phyloP scores from a whole-genome alignment of 92 coral and sea anemone genomes.

The Ricordea florida region DNA sequence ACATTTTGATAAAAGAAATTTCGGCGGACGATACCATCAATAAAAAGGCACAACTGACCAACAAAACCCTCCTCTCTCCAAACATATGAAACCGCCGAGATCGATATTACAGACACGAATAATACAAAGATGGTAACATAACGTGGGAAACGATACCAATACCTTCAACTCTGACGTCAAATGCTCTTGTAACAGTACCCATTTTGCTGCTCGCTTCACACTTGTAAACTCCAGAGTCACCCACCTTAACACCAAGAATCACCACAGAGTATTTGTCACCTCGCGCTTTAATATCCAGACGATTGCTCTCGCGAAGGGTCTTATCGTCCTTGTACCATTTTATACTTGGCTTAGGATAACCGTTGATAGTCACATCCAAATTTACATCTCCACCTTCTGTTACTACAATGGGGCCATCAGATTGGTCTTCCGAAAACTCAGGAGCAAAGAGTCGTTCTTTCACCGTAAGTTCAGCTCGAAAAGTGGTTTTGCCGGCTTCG shows the following conservation, averaged over 20 bases:
- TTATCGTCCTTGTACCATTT: slow-evolving; percentile 76
- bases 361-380: slow-evolving; percentile 56
- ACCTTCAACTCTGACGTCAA: slow-evolving; percentile 83
- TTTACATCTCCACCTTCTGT: slow-evolving; percentile 73
- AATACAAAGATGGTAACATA: too few relatives aligned
- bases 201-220: slow-evolving; percentile 91
- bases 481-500: slow-evolving; percentile 68
- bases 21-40: too few relatives aligned
- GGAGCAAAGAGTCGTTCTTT: slow-evolving; percentile 61
- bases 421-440: slow-evolving; percentile 31
- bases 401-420: slow-evolving; percentile 37
- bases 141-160: not conserved
- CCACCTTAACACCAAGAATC: slow-evolving; percentile 59
- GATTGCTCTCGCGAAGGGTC: slow-evolving; percentile 56
- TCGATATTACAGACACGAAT: too few relatives aligned
- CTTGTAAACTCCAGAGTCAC: slow-evolving; percentile 82
- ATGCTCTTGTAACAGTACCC: slow-evolving; percentile 80
- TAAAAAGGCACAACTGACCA: too few relatives aligned
- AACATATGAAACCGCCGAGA: too few relatives aligned
- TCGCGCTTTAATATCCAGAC: slow-evolving; percentile 64
- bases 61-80: too few relatives aligned
- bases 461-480: slow-evolving; percentile 56
- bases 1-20: too few relatives aligned
- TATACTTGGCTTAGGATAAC: slow-evolving; percentile 81
- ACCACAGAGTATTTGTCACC: slow-evolving; percentile 64